Evolutionary conservation across 2,797 vertebrate genomes (phyloP), one percentile per base, ranked within the genome.

Genomic region (Crocodylus rhombifer): DNA sequence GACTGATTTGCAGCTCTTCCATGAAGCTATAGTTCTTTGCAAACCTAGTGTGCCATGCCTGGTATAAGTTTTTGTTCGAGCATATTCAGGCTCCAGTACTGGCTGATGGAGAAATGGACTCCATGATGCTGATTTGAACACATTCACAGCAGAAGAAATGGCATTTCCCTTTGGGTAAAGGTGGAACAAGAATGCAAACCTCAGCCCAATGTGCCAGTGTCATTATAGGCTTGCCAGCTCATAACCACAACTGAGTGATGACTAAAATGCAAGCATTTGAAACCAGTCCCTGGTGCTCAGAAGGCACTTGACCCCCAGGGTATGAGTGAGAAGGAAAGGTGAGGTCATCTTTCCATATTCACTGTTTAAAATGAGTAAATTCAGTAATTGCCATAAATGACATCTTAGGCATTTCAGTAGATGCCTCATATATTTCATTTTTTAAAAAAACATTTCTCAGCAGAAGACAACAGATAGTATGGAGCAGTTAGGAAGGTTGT

Each of bases 121-220:
- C 95, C 99, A 99, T 97, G 99, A 99, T 95, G 99, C 99, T 96
- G 99, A 99, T 98, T 99, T 99, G 98, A 99, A 99, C 99, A 99
- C 99, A 99, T 99, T 99, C 98, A 99, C 99, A 98, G 99, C 99
- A 93, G 99, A 99, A 98, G 99, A 99, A 98, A 99, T 99, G 99
- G 99, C 99, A 93, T 42, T 98, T 99, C 98, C 99, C 99, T 98
- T 99, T 99, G 98, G 99, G 99, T 98, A 99, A 98, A 98, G 98
- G 98, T 98, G 99, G 98, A 97, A 98, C 98, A 98, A 98, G 99
- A 98, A 99, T 99, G 99, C 99, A 99, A 98, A 99, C 99, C 98
- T 99, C 99, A 98, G 98, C 99, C 98, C 99, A 99, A 98, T 99
- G 99, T 98, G 98, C 98, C 97, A 99, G 99, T 93, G 99, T 99